phyloP scores from a whole-genome alignment of 2,797 vertebrate species.

The Buceros bicornis region DNA sequence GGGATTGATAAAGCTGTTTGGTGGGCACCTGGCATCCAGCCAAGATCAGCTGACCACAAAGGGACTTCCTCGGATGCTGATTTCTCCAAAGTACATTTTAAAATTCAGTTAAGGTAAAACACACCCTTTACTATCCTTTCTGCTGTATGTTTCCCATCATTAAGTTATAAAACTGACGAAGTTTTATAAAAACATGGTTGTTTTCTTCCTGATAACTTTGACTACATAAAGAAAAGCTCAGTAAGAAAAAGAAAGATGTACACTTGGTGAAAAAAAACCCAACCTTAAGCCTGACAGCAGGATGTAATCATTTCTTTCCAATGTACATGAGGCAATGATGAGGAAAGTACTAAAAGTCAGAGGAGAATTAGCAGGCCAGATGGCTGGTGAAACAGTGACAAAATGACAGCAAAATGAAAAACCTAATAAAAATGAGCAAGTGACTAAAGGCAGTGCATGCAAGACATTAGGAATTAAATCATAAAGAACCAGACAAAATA shows the following conservation, averaged over 20 bases:
- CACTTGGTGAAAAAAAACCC: not conserved
- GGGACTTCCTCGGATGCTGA: not conserved
- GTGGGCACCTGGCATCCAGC: not conserved
- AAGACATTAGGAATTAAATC: conserved; percentile 32
- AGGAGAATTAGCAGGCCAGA: conserved; percentile 60
- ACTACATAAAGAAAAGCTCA: not conserved
- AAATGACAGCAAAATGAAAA: conserved; percentile 54
- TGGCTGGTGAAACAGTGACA: conserved; percentile 54
- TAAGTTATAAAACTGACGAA: not conserved
- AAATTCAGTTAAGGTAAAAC: not conserved
- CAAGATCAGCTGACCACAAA: too few species aligned
- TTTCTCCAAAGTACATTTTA: not conserved
- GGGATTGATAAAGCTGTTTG: not conserved
- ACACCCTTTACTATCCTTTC: not conserved
- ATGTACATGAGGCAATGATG: conserved; percentile 47
- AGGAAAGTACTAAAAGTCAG: conserved; percentile 43
- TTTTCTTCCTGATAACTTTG: not conserved
- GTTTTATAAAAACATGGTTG: not conserved
- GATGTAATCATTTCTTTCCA: conserved; percentile 42
- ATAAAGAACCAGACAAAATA: not conserved
- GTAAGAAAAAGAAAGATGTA: not conserved
- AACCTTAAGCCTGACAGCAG: not conserved
- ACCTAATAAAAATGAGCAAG: conserved; percentile 62
- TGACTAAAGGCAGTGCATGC: conserved; percentile 3
- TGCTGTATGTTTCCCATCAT: not conserved